Evolutionary conservation across 30 jellyfish, hydroid and myxozoan species (phyloP).

Genomic region (Hydractinia symbiolongicarpus): DNA sequence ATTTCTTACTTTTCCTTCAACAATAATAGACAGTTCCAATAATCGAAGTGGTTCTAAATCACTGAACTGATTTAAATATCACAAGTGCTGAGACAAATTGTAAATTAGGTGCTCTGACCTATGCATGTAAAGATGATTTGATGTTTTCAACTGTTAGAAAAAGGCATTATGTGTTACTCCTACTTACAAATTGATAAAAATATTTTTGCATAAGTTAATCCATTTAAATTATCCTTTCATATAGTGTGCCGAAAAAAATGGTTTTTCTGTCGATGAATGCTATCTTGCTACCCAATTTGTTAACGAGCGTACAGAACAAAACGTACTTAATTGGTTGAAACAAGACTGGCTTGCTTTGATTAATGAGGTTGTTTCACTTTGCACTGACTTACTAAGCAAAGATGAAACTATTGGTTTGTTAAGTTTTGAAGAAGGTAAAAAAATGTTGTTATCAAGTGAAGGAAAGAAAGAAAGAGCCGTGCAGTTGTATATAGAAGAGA

Average conservation of each 20-base stretch:
- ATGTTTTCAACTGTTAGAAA: too few relatives aligned
- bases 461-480: not conserved
- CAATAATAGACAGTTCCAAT: too few relatives aligned
- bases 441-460: not conserved
- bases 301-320: not conserved
- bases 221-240: not conserved
- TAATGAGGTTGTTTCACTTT: not conserved
- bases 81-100: too few relatives aligned
- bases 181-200: too few relatives aligned
- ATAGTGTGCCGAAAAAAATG: not conserved
- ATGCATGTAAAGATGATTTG: too few relatives aligned
- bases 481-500: not conserved
- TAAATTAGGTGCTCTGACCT: too few relatives aligned
- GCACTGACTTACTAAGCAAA: not conserved
- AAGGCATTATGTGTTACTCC: too few relatives aligned
- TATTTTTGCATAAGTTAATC: too few relatives aligned
- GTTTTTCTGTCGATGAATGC: slow-evolving; percentile 13
- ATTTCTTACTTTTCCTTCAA: too few relatives aligned
- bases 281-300: slow-evolving; percentile 17
- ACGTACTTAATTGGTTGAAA: not conserved
- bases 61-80: too few relatives aligned
- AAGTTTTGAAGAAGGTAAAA: not conserved
- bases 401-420: slow-evolving; percentile 6
- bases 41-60: too few relatives aligned
- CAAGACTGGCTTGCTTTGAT: not conserved